Conservation (phyloP, 1,140 invertebrate species). For the Aphaenogaster floridana region DNA sequence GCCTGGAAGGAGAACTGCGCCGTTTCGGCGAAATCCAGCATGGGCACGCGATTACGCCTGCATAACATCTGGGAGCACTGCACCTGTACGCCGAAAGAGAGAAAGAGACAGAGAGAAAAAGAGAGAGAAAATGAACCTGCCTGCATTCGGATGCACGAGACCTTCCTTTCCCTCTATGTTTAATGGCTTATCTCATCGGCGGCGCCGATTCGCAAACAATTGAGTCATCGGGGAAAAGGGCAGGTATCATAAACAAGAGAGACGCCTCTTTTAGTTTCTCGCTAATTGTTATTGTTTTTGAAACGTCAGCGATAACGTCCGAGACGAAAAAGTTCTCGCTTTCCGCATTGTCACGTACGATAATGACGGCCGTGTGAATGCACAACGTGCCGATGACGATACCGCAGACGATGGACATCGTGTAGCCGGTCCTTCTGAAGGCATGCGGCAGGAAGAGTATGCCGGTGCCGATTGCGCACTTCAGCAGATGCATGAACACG, state of each 20-base stretch:
- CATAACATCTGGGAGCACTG: conserved; percentile 84
- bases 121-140: conserved; percentile 42
- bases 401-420: conserved; percentile 84
- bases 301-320: background rate
- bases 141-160: conserved; percentile 30
- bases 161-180: background rate
- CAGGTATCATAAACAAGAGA: background rate
- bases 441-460: conserved; percentile 89
- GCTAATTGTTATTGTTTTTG: background rate
- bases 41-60: conserved; percentile 80
- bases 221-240: background rate
- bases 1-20: conserved; percentile 86
- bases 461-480: conserved; percentile 88
- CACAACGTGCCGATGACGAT: conserved; percentile 85
- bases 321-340: background rate
- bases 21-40: conserved; percentile 87
- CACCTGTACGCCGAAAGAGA: conserved; percentile 79
- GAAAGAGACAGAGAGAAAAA: background rate
- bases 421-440: conserved; percentile 88
- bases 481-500: conserved; percentile 87
- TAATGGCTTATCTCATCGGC: conserved; percentile 7
- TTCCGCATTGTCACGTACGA: conserved; percentile 79
- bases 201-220: conserved; percentile 24
- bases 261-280: background rate
- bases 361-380: conserved; percentile 86